Evolutionary conservation across 2,888 invertebrate species (phyloP).

Genomic region (Coenonympha arcania): DNA sequence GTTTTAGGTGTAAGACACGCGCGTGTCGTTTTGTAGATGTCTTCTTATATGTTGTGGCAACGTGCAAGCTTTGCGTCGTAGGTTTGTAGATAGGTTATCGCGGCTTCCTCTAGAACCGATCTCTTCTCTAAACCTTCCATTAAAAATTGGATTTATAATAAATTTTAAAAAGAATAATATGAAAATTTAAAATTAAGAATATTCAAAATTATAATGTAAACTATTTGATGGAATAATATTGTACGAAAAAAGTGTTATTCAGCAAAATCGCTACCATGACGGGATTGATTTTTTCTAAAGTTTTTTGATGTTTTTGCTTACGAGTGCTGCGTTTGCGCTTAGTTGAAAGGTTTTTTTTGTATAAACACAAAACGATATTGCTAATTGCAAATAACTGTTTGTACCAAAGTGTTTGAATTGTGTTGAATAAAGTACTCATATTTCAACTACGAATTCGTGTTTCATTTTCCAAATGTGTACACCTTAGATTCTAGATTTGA

Average conservation of each 20-base stretch:
- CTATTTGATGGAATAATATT: slow-evolving; percentile 34
- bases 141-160: slow-evolving; percentile 54
- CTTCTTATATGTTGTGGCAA: slow-evolving; percentile 65
- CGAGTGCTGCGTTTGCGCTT: slow-evolving; percentile 58
- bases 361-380: slow-evolving; percentile 50
- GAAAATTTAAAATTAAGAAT: slow-evolving; percentile 45
- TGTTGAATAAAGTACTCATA: slow-evolving; percentile 74
- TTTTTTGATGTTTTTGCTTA: slow-evolving; percentile 49
- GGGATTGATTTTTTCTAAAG: slow-evolving; percentile 35
- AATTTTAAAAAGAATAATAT: slow-evolving; percentile 48
- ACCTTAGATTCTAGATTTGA: too few relatives aligned
- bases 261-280: slow-evolving; percentile 25
- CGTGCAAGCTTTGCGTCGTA: slow-evolving; percentile 65
- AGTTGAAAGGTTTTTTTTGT: slow-evolving; percentile 40
- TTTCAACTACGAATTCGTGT: slow-evolving; percentile 55
- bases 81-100: slow-evolving; percentile 69
- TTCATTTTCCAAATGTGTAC: too few relatives aligned
- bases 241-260: slow-evolving; percentile 19
- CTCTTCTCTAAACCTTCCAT: slow-evolving; percentile 68
- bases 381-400: slow-evolving; percentile 67
- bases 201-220: slow-evolving; percentile 43
- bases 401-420: slow-evolving; percentile 76
- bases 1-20: slow-evolving; percentile 59
- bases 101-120: slow-evolving; percentile 69
- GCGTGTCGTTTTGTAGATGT: slow-evolving; percentile 64